Evolutionary conservation across 2,113 vertebrate genomes (phyloP).

Genomic region (Phoxinus phoxinus): DNA sequence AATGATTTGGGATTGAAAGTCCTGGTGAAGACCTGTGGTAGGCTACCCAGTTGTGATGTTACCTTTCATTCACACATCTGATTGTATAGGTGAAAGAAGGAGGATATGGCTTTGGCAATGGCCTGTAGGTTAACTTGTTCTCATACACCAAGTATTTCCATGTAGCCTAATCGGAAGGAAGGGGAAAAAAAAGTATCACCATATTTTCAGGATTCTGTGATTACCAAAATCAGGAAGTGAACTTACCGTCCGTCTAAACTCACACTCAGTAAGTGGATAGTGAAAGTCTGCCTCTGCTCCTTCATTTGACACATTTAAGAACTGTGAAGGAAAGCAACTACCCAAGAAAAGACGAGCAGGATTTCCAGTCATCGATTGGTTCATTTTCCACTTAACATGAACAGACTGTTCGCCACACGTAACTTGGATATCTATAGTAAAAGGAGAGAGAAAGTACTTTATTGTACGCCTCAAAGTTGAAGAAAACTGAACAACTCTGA

Average conservation of each 20-base stretch:
- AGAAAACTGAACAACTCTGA: not conserved
- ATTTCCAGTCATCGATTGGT: constrained; percentile 27
- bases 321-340: constrained; percentile 62
- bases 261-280: constrained; percentile 37
- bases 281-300: constrained; percentile 61
- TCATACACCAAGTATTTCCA: constrained; percentile 62
- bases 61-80: constrained; percentile 68
- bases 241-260: no score
- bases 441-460: not conserved
- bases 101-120: constrained; percentile 49
- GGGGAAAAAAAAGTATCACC: not conserved
- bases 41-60: not conserved
- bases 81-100: constrained; percentile 57
- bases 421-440: constrained; percentile 64
- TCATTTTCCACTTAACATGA: constrained; percentile 65
- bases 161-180: constrained; percentile 58
- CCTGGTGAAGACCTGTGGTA: not conserved
- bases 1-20: not conserved
- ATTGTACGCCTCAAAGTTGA: no score
- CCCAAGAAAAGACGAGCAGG: constrained; percentile 73
- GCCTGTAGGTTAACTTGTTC: constrained; percentile 69
- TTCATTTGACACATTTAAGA: constrained; percentile 50
- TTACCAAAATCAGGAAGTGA: no score
- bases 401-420: constrained; percentile 55
- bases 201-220: not conserved